Evolutionary conservation across 1,140 invertebrate species (phyloP).

Genomic region (Rhagoletis zephyria): DNA sequence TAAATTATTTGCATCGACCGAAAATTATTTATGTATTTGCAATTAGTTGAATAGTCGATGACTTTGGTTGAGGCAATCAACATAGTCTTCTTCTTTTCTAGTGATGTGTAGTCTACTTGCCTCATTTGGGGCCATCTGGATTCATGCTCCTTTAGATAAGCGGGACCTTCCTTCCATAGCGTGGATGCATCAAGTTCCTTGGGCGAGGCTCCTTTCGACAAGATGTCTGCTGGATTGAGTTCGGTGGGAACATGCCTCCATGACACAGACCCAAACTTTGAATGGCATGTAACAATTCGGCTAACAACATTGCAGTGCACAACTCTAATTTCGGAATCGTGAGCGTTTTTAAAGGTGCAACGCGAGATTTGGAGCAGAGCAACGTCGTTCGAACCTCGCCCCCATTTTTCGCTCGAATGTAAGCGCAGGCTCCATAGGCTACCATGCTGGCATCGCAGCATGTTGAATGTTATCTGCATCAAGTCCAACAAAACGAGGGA

Average conservation of each 20-base stretch:
- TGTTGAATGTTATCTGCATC: no score
- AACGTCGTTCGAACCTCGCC: constrained; percentile 57
- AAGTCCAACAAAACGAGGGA: no score
- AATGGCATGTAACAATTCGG: constrained; percentile 59
- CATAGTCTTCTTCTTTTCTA: no score
- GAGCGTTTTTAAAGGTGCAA: constrained; percentile 63
- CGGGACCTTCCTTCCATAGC: no score
- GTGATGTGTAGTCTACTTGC: no score
- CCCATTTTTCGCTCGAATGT: constrained; percentile 58
- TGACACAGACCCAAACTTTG: constrained; percentile 52
- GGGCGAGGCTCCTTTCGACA: constrained; percentile 63
- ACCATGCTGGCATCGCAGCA: constrained; percentile 67
- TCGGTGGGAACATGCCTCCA: constrained; percentile 67
- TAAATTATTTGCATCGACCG: no score
- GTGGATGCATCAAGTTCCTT: constrained; percentile 56
- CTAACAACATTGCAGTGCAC: constrained; percentile 59
- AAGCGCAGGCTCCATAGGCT: constrained; percentile 70
- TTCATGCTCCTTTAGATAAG: no score
- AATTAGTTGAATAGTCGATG: no score
- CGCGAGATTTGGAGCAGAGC: constrained; percentile 65
- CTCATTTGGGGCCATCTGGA: no score
- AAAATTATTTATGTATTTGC: no score
- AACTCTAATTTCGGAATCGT: constrained; percentile 65
- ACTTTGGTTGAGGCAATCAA: no score
- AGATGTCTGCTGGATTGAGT: constrained; percentile 68